Conservation (phyloP, 2,113 vertebrate species). For the Haemorhous mexicanus region DNA sequence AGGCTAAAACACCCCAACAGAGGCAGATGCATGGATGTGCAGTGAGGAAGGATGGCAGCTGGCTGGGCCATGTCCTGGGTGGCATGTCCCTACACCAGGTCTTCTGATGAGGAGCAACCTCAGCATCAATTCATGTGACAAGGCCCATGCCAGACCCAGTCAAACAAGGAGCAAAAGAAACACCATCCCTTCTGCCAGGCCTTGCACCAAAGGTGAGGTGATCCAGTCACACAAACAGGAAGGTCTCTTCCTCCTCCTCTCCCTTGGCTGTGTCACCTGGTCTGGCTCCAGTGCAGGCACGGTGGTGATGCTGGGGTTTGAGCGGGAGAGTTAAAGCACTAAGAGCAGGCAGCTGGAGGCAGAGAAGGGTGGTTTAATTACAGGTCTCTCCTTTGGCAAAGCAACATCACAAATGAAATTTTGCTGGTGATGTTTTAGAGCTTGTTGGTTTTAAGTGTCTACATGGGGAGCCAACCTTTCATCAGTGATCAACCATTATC, state of each 20-base stretch:
- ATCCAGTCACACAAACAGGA: neutral
- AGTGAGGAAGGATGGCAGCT: fast-evolving
- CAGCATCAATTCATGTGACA: neutral
- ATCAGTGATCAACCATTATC: neutral
- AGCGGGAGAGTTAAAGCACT: neutral
- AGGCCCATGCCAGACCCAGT: neutral
- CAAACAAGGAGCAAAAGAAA: neutral
- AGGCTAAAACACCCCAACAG: neutral
- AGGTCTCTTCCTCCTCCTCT: neutral
- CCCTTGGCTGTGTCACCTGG: fast-evolving
- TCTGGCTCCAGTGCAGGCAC: neutral
- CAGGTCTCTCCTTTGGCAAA: neutral
- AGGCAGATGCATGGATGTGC: neutral
- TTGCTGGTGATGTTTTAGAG: neutral
- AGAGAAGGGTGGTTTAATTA: neutral
- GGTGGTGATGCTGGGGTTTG: neutral
- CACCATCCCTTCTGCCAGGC: neutral
- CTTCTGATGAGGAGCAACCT: neutral
- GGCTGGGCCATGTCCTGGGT: neutral
- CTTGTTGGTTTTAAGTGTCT: neutral
- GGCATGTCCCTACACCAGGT: neutral
- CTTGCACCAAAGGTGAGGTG: fast-evolving
- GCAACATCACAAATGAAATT: neutral
- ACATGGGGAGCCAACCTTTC: neutral
- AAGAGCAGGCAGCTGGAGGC: neutral